Conservation (phyloP, 2,797 vertebrate genomes). For the Gastrophryne carolinensis region DNA sequence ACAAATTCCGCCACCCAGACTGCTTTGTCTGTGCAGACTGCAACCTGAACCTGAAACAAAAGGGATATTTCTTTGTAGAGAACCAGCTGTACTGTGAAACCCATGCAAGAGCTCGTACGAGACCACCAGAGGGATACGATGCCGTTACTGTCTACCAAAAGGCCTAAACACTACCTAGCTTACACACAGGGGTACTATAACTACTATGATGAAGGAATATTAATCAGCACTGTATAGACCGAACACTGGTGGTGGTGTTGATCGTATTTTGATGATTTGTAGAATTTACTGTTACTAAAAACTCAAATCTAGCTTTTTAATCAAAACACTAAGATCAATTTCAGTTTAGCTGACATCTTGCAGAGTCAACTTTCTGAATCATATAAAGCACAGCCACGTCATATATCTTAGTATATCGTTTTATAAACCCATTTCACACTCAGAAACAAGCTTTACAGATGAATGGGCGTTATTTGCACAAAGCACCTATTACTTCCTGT, state of each 20-base stretch:
- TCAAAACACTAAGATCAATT: too few species aligned
- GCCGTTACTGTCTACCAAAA: constrained; percentile 82
- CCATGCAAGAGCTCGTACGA: constrained; percentile 84
- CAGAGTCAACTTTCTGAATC: background rate
- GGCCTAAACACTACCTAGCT: constrained; percentile 62
- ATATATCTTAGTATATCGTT: background rate
- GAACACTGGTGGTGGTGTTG: background rate
- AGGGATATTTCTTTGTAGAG: constrained; percentile 95
- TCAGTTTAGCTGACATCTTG: background rate
- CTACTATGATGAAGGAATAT: background rate
- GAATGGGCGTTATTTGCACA: background rate
- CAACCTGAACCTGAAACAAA: constrained; percentile 91
- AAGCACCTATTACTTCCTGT: background rate
- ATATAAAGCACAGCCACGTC: background rate
- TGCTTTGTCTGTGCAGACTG: constrained; percentile 97
- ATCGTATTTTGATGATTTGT: background rate
- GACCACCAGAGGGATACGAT: constrained; percentile 89
- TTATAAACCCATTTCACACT: background rate
- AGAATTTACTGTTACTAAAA: background rate
- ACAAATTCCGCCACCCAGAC: constrained; percentile 89
- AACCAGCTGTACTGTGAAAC: constrained; percentile 91
- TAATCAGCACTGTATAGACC: background rate
- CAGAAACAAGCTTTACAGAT: background rate
- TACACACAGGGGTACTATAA: constrained; percentile 19
- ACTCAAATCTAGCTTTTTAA: background rate